These are phyloP conservation scores for Artibeus jamaicensis DNA, from an alignment of 2,797 vertebrate species.

Conservation along the genomic window DNA sequence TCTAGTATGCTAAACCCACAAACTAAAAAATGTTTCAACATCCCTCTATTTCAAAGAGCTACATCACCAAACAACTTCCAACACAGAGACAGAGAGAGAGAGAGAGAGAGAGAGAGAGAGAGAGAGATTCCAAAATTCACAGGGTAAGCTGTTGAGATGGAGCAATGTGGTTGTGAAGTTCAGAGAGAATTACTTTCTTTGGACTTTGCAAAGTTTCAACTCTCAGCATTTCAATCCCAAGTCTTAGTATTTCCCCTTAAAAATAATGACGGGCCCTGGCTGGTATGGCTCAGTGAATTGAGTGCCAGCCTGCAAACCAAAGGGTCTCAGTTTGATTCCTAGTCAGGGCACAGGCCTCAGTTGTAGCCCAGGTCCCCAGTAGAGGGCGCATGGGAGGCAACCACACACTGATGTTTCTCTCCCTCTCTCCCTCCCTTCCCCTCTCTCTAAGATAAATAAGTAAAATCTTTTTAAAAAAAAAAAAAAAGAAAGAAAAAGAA, in stretches of 20 bases:
- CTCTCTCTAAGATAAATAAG: too few relatives aligned
- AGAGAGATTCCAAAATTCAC: not conserved
- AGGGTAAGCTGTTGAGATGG: not conserved
- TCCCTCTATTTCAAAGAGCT: not conserved
- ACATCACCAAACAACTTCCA: not conserved
- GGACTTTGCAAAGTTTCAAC: not conserved
- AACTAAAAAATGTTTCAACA: not conserved
- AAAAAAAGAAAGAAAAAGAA: too few relatives aligned
- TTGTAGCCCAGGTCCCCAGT: too few relatives aligned
- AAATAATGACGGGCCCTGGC: not conserved
- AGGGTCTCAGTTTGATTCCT: too few relatives aligned
- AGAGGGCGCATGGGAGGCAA: too few relatives aligned
- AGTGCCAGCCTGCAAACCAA: too few relatives aligned
- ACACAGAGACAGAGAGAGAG: not conserved
- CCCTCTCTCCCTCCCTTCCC: too few relatives aligned
- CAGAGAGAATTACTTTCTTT: not conserved
- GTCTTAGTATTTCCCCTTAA: not conserved
- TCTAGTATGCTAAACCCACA: not conserved
- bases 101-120: not conserved
- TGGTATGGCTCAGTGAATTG: too few relatives aligned
- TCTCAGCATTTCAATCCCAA: not conserved
- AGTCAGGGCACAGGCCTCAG: too few relatives aligned
- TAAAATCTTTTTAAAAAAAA: too few relatives aligned
- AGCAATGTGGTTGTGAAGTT: not conserved
- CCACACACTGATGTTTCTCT: too few relatives aligned